Percentiles rank a stretch among this genome's conserved stretches.
phyloP scores from a whole-genome alignment of 30 jellyfish, hydroid and myxozoan genomes.

The Haliclystus octoradiatus region DNA sequence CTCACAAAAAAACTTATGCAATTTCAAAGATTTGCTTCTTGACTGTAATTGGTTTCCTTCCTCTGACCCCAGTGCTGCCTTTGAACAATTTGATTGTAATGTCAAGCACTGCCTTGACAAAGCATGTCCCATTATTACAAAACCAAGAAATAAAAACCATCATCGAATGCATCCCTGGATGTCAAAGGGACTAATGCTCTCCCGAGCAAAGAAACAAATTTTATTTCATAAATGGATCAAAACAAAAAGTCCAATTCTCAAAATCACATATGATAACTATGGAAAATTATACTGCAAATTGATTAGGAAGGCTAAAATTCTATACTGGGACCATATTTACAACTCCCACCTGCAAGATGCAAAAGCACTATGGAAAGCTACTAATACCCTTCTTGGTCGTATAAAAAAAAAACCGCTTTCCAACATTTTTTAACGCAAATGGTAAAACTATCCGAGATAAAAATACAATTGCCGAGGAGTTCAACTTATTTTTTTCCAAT shows the following conservation, averaged over 20 bases:
- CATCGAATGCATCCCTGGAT: background rate
- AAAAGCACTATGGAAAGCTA: background rate
- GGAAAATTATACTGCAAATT: background rate
- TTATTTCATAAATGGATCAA: background rate
- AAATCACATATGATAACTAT: background rate
- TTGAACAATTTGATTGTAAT: too few relatives aligned
- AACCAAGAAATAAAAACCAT: too few relatives aligned
- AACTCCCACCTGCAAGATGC: background rate
- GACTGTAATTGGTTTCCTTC: too few relatives aligned
- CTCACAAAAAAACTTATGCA: too few relatives aligned
- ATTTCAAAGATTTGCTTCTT: too few relatives aligned
- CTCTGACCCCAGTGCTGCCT: too few relatives aligned
- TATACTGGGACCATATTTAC: background rate
- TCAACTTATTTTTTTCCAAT: background rate
- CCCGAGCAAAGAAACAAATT: too few relatives aligned
- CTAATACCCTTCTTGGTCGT: background rate
- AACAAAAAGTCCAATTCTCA: background rate
- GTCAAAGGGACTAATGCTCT: background rate
- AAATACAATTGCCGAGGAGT: background rate
- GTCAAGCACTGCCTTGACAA: too few relatives aligned
- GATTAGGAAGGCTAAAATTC: background rate
- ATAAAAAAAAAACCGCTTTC: background rate
- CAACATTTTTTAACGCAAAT: background rate
- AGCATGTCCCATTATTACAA: background rate
- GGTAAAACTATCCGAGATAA: background rate